Percentiles rank a stretch among this genome's conserved stretches.
Conservation (phyloP, 2,888 invertebrate genomes). For the Pachliopta kotzebuea region DNA sequence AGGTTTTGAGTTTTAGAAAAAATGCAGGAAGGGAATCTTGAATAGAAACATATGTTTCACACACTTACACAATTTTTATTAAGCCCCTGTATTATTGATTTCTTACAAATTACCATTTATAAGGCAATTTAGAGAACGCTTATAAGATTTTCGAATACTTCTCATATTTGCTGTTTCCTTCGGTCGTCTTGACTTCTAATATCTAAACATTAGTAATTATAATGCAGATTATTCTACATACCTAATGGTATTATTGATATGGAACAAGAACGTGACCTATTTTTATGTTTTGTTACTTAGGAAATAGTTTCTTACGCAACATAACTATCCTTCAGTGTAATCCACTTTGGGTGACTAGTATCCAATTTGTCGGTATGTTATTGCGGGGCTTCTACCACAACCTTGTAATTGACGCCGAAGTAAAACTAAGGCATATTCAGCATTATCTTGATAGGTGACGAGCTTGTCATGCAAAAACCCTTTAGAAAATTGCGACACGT, state of each 20-base stretch:
- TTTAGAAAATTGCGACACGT: constrained; percentile 49
- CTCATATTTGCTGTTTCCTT: constrained; percentile 61
- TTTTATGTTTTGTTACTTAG: constrained; percentile 20
- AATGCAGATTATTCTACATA: constrained; percentile 2
- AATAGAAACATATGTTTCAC: too few species aligned
- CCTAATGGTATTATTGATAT: neutral
- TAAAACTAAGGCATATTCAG: constrained; percentile 63
- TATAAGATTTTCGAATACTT: constrained; percentile 35
- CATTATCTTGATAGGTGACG: constrained; percentile 49
- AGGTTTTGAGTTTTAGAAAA: too few species aligned
- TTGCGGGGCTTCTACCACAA: constrained; percentile 73
- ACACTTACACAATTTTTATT: too few species aligned
- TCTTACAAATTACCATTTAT: too few species aligned
- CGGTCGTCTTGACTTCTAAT: constrained; percentile 45
- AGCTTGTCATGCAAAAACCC: constrained; percentile 53
- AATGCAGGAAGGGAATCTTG: too few species aligned
- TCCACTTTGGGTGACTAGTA: constrained; percentile 65
- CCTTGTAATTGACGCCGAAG: constrained; percentile 70
- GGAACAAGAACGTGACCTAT: constrained; percentile 13
- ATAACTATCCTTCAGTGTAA: constrained; percentile 62
- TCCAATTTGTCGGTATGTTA: constrained; percentile 68
- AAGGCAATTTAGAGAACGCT: too few species aligned
- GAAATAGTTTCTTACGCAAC: constrained; percentile 18
- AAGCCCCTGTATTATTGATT: too few species aligned
- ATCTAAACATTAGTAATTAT: constrained; percentile 8